Base-by-base conservation (phyloP, 2,888 invertebrate genomes). In the Diachrysia chrysitis region DNA sequence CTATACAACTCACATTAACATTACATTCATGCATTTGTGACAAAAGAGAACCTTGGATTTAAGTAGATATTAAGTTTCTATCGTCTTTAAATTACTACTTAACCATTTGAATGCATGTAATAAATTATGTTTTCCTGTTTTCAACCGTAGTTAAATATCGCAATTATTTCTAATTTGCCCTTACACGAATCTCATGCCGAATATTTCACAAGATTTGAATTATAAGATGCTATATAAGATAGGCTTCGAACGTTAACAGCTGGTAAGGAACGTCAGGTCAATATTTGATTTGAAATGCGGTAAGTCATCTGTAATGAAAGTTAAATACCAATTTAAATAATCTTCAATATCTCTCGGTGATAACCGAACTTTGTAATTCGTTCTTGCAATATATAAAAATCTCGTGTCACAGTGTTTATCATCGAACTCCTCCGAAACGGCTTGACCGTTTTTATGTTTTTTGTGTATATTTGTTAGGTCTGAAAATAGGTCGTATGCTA, bases 11-110 rank as follows among this genome's bases (percentile, higher is more conserved):
- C 37, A 54, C 59, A 64, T 72, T 60, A 58, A 73, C 57, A 16
- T 48, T 42, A 59, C 48, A 56, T 16, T 14, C 10, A 48, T 51
- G 16, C n/a, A 23, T 25, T 54, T 2, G 19, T 25, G 53, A 68
- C 60, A 74, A 68, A 66, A 74, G 51, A 10, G 3, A 46, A 37
- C 78, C 78, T 68, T 73, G 51, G 4, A 25, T 63, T 61, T 58
- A 55, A 74, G 32, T 51, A 29, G 29, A 21, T 32, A 19, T 7
- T 57, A 53, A 51, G 48, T 46, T 60, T 48, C 9, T 29, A 32
- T 57, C 46, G 35, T 48, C 23, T 37, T 58, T 12, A 60, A 63
- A 57, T 7, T 53, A 9, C n/a, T 16, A 19, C 25, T 59, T 35
- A 51, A 42, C 23, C 12, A 35, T 51, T 25, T 68, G 29, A 55